Conservation (phyloP, 1,140 invertebrate species). For the Drosophila mayri region DNA sequence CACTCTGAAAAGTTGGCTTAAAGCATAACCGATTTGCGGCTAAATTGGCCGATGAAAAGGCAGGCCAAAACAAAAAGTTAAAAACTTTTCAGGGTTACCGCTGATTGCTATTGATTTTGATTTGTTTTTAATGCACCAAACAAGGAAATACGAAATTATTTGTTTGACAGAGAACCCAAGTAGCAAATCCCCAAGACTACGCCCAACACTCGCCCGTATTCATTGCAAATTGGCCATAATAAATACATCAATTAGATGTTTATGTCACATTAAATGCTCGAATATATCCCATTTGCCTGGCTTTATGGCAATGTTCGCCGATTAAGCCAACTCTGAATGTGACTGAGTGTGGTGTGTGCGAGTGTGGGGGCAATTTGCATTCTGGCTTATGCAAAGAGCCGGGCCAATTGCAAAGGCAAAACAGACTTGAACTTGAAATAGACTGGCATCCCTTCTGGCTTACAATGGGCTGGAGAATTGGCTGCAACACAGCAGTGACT, state of each 20-base stretch:
- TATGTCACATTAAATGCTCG: constrained; percentile 40
- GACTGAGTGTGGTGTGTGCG: no score
- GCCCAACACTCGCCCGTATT: constrained; percentile 5
- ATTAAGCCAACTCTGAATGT: constrained; percentile 34
- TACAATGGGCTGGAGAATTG: constrained; percentile 15
- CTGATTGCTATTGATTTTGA: constrained; percentile 44
- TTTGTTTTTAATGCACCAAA: constrained; percentile 55
- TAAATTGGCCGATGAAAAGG: constrained; percentile 44
- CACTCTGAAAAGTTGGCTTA: constrained; percentile 11
- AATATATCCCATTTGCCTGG: constrained; percentile 31
- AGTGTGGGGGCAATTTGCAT: constrained; percentile 39
- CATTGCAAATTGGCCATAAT: constrained; percentile 33
- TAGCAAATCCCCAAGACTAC: background rate
- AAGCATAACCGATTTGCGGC: constrained; percentile 43
- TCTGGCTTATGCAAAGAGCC: constrained; percentile 65
- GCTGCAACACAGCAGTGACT: constrained; percentile 14
- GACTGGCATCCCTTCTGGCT: constrained; percentile 14
- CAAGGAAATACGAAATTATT: constrained; percentile 29
- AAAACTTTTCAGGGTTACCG: constrained; percentile 36
- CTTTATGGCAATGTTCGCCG: constrained; percentile 41
- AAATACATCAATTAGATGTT: constrained; percentile 47
- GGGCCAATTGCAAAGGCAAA: constrained; percentile 48
- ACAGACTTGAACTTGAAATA: constrained; percentile 52
- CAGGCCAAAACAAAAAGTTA: constrained; percentile 37
- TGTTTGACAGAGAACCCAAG: background rate